phyloP scores from a whole-genome alignment of 2,888 invertebrate genomes.

The Elysia crispata region DNA sequence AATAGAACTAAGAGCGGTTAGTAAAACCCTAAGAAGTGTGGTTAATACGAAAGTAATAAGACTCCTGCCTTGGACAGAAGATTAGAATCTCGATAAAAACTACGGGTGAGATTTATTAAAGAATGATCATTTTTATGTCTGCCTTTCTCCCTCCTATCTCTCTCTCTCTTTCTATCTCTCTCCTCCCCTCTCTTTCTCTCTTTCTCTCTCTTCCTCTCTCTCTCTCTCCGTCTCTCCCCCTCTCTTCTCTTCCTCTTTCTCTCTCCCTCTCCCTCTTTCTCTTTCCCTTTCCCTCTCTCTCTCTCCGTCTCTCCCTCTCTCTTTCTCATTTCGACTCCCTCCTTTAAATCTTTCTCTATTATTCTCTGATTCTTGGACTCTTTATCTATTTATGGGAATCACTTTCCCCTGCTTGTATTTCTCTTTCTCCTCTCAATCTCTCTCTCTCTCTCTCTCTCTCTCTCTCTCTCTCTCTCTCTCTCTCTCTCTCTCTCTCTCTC shows the following conservation, averaged over 20 bases:
- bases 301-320: slow-evolving; percentile 24
- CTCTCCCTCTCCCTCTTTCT: slow-evolving; percentile 7
- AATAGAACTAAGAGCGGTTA: too few relatives aligned
- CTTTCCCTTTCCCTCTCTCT: slow-evolving; percentile 12
- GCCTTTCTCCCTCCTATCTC: too few relatives aligned
- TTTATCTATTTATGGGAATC: too few relatives aligned
- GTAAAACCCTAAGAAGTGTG: too few relatives aligned
- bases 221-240: slow-evolving; percentile 19
- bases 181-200: background rate
- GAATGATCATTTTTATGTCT: too few relatives aligned
- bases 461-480: slow-evolving; percentile 31
- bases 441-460: slow-evolving; percentile 31
- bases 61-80: too few relatives aligned
- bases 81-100: too few relatives aligned
- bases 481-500: slow-evolving; percentile 14
- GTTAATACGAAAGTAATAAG: too few relatives aligned
- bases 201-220: slow-evolving; percentile 19
- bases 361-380: slow-evolving; percentile 2
- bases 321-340: slow-evolving; percentile 4
- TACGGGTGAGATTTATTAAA: too few relatives aligned
- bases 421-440: background rate
- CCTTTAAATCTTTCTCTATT: background rate
- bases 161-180: too few relatives aligned
- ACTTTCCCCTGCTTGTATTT: background rate
- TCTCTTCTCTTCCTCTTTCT: slow-evolving; percentile 25